These are phyloP conservation scores for Brevimyrus niger DNA, from an alignment of 2,113 vertebrate species.

Conservation along the genomic window DNA sequence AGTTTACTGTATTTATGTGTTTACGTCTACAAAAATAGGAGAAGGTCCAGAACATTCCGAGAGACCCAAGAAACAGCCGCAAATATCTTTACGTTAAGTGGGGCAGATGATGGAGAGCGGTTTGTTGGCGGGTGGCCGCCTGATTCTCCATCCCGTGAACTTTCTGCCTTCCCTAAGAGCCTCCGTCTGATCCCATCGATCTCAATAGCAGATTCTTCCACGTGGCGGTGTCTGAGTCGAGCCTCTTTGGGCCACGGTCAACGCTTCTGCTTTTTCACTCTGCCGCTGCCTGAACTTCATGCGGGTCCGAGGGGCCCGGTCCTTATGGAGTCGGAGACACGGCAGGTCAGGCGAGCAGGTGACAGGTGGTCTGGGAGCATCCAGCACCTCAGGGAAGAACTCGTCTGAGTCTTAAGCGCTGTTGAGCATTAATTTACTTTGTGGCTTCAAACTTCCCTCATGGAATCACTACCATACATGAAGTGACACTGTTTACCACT, in stretches of 20 bases:
- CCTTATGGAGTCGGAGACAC: background rate
- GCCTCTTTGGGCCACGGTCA: slow-evolving; percentile 39
- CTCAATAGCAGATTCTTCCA: slow-evolving; percentile 49
- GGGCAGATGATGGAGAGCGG: slow-evolving; percentile 30
- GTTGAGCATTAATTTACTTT: background rate
- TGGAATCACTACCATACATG: background rate
- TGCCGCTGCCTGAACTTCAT: background rate
- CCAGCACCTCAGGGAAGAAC: background rate
- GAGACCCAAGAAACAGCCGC: background rate
- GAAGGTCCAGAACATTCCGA: slow-evolving; percentile 11
- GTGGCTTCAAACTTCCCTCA: background rate
- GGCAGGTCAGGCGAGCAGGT: background rate
- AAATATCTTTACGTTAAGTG: background rate
- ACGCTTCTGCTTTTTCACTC: slow-evolving; percentile 20
- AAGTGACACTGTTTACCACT: background rate
- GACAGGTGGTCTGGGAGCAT: background rate
- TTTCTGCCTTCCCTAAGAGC: slow-evolving; percentile 43
- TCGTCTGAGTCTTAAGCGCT: background rate
- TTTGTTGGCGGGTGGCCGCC: slow-evolving; percentile 33
- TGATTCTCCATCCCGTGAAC: slow-evolving; percentile 41
- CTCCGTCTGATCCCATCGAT: slow-evolving; percentile 37
- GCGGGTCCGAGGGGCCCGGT: background rate
- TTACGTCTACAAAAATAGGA: slow-evolving; percentile 18
- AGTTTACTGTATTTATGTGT: slow-evolving; percentile 15
- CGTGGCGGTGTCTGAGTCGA: slow-evolving; percentile 33